Evolutionary conservation across 2,113 vertebrate genomes (phyloP).

Genomic region (Lepisosteus osseus): DNA sequence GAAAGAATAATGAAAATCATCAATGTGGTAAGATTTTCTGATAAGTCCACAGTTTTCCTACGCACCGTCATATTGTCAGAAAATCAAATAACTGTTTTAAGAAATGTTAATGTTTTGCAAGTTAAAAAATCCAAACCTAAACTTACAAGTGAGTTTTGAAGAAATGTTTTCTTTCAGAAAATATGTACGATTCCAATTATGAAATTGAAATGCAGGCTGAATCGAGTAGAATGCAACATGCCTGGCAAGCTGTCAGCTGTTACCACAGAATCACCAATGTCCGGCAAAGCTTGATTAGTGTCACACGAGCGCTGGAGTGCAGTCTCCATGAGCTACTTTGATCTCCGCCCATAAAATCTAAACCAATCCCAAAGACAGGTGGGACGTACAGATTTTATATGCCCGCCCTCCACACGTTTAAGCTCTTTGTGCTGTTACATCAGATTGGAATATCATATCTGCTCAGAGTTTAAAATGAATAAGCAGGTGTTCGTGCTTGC

Average conservation of each 20-base stretch:
- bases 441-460: slow-evolving; percentile 6
- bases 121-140: not conserved
- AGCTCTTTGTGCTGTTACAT: slow-evolving; percentile 13
- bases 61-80: slow-evolving; percentile 55
- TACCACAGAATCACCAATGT: slow-evolving; percentile 39
- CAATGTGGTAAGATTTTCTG: slow-evolving; percentile 28
- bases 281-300: slow-evolving; percentile 27
- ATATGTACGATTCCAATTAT: too few species aligned
- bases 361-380: slow-evolving; percentile 36
- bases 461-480: not conserved
- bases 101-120: not conserved
- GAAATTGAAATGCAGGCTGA: too few species aligned
- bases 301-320: slow-evolving; percentile 22
- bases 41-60: slow-evolving; percentile 32
- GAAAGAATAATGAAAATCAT: slow-evolving; percentile 31
- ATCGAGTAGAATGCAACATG: not conserved
- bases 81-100: slow-evolving; percentile 29
- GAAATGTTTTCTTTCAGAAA: too few species aligned
- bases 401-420: slow-evolving; percentile 35
- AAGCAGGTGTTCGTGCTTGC: slow-evolving; percentile 11
- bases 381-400: slow-evolving; percentile 16
- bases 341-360: slow-evolving; percentile 37
- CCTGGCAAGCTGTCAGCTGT: slow-evolving; percentile 8
- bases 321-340: slow-evolving; percentile 50
- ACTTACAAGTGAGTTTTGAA: too few species aligned